Evolutionary conservation across 2,113 vertebrate species (phyloP).

Genomic region (Pedionomus torquatus): DNA sequence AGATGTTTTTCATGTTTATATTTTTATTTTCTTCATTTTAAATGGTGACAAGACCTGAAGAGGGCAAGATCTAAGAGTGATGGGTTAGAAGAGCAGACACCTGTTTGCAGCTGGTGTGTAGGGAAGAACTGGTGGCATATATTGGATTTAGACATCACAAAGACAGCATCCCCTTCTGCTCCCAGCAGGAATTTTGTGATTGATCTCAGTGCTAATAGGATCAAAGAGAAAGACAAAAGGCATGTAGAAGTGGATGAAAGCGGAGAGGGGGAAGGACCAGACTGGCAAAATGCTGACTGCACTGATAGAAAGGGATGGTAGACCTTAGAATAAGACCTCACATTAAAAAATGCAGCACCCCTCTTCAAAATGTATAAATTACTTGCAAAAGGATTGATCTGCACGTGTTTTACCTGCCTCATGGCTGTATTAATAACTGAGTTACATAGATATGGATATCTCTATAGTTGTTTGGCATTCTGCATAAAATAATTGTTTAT

Average conservation of each 20-base stretch:
- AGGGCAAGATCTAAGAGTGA: background rate
- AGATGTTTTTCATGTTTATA: background rate
- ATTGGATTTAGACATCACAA: slow-evolving; percentile 20
- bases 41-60: background rate
- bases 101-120: background rate
- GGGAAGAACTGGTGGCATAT: background rate
- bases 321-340: background rate
- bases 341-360: background rate
- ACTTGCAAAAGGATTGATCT: background rate
- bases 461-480: background rate
- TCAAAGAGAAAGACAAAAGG: slow-evolving; percentile 34
- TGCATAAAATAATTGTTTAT: background rate
- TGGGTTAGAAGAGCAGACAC: background rate
- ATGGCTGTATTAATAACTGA: background rate
- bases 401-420: background rate
- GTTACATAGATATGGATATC: background rate
- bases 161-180: background rate
- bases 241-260: background rate
- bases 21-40: background rate
- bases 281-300: background rate
- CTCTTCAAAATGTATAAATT: background rate
- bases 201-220: slow-evolving; percentile 28
- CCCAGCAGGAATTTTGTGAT: slow-evolving; percentile 28
- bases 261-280: background rate
- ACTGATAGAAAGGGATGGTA: background rate